These are phyloP conservation scores for Amazona ochrocephala DNA, from an alignment of 2,797 vertebrate genomes.

Conservation along the genomic window DNA sequence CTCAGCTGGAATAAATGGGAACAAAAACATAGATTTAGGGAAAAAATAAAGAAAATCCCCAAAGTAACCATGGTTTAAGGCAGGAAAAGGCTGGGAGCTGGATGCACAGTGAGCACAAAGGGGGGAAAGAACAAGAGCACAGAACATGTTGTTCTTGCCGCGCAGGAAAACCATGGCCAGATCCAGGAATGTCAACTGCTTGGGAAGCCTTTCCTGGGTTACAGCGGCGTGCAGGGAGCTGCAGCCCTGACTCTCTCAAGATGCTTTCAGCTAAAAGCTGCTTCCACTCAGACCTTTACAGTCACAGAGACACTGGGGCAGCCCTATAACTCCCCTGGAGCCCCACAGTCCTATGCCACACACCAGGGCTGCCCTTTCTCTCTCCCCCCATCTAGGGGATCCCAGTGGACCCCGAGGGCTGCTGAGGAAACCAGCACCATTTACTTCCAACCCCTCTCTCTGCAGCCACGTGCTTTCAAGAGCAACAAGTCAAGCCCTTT, in stretches of 20 bases:
- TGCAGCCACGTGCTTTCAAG: conserved; percentile 60
- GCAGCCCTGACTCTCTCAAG: not conserved
- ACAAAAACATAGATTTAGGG: conserved; percentile 74
- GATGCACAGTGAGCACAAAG: not conserved
- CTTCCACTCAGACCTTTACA: not conserved
- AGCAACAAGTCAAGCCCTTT: conserved; percentile 37
- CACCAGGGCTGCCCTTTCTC: not conserved
- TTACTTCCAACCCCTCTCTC: conserved; percentile 13
- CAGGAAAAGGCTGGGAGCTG: conserved; percentile 16
- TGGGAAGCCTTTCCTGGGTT: not conserved
- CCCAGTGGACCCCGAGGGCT: not conserved
- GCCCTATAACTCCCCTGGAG: not conserved
- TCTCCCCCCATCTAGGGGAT: not conserved
- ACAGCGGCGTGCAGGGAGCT: rapidly evolving
- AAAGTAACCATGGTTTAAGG: conserved; percentile 47
- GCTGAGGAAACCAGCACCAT: not conserved
- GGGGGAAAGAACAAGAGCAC: not conserved
- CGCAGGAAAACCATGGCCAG: not conserved
- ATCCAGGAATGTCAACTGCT: not conserved
- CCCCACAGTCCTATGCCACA: rapidly evolving
- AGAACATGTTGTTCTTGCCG: not conserved
- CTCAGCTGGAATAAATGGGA: conserved; percentile 80
- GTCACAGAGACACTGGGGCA: not conserved
- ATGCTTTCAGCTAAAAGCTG: not conserved
- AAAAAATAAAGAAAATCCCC: not conserved